Percentiles rank a stretch among this genome's conserved stretches.
These are phyloP conservation scores for Suncus etruscus DNA, from an alignment of 2,113 vertebrate genomes.

Conservation along the genomic window DNA sequence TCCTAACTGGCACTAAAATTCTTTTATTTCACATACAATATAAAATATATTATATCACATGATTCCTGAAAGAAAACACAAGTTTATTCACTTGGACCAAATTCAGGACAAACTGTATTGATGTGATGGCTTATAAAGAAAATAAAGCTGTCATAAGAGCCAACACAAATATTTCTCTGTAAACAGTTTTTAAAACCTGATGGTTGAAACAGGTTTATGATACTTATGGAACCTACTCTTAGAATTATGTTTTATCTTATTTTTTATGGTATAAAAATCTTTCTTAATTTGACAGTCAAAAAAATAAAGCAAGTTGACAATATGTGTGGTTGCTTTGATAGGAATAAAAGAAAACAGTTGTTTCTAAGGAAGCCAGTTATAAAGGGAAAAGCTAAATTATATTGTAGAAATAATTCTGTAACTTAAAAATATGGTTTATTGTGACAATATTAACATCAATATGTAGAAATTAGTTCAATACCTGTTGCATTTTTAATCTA, in stretches of 20 bases:
- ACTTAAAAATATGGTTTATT: neutral
- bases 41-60: constrained; percentile 70
- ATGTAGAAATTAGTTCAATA: neutral
- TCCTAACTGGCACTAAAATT: constrained; percentile 65
- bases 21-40: constrained; percentile 63
- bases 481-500: neutral
- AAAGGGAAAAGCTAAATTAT: neutral
- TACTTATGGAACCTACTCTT: neutral
- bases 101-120: constrained; percentile 54
- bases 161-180: too few relatives aligned
- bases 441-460: neutral
- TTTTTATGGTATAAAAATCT: neutral
- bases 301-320: too few relatives aligned
- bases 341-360: neutral
- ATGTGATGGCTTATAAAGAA: neutral
- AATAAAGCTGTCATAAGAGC: constrained; percentile 12
- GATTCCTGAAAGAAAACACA: constrained; percentile 60
- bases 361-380: neutral
- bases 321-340: neutral
- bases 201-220: neutral
- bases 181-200: neutral
- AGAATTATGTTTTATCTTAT: neutral
- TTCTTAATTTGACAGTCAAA: too few relatives aligned
- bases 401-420: constrained; percentile 4
- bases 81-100: constrained; percentile 37